Evolutionary conservation across 2,888 invertebrate species (phyloP).

Genomic region (Xylocampa areola): DNA sequence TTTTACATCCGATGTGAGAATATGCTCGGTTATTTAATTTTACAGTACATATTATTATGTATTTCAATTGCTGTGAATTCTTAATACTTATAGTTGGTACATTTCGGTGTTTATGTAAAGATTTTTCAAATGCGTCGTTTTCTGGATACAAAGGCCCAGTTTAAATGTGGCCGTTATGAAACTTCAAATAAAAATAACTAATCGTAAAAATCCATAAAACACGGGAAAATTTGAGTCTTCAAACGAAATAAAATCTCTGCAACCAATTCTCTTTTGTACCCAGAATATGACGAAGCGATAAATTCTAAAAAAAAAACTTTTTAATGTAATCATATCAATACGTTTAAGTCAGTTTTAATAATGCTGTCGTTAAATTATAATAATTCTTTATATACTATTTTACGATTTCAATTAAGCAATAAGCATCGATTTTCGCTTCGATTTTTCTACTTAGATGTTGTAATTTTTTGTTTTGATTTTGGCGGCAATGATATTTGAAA

Average conservation of each 20-base stretch:
- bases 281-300: slow-evolving; percentile 39
- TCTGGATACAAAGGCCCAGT: slow-evolving; percentile 10
- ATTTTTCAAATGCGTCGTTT: slow-evolving; percentile 22
- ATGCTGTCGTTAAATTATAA: slow-evolving; percentile 48
- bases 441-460: slow-evolving; percentile 72
- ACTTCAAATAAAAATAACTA: background rate
- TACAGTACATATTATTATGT: slow-evolving; percentile 25
- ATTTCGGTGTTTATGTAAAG: slow-evolving; percentile 39
- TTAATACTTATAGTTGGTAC: slow-evolving; percentile 45
- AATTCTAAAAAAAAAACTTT: slow-evolving; percentile 63
- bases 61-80: slow-evolving; percentile 52
- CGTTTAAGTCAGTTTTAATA: slow-evolving; percentile 70
- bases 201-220: background rate
- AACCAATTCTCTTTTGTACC: slow-evolving; percentile 15
- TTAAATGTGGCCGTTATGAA: background rate
- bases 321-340: slow-evolving; percentile 82
- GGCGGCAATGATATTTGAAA: slow-evolving; percentile 20
- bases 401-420: slow-evolving; percentile 74
- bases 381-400: slow-evolving; percentile 62
- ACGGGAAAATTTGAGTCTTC: too few species aligned
- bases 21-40: slow-evolving; percentile 33
- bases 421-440: slow-evolving; percentile 76
- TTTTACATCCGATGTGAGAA: slow-evolving; percentile 52
- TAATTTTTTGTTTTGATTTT: slow-evolving; percentile 58
- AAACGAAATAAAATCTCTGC: too few species aligned